phyloP scores from a whole-genome alignment of 2,113 vertebrate species.

The Rattus rattus region DNA sequence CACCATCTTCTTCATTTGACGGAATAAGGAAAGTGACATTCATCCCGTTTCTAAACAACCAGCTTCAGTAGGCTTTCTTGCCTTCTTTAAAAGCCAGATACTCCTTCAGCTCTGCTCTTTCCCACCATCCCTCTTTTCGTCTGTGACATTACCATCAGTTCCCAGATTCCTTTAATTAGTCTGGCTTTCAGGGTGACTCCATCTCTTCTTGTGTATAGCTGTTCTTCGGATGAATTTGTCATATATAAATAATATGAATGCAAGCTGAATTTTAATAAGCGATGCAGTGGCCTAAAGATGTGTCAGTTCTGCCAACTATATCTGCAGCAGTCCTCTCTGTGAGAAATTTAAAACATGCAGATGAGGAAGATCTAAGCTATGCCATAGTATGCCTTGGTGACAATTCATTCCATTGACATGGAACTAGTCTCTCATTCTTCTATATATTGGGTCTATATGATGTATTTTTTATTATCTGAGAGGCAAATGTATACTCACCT shows the following conservation, averaged over 20 bases:
- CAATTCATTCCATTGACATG: neutral
- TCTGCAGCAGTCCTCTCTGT: neutral
- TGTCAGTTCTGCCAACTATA: neutral
- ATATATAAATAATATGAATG: neutral
- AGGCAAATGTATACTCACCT: neutral
- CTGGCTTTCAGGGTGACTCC: neutral
- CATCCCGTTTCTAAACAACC: neutral
- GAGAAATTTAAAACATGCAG: neutral
- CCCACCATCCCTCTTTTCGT: neutral
- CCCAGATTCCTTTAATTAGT: neutral
- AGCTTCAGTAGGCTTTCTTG: neutral
- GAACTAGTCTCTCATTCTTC: neutral
- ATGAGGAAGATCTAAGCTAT: neutral
- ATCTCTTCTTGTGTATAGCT: neutral
- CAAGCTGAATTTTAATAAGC: neutral
- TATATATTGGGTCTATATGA: neutral
- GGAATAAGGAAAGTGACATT: neutral
- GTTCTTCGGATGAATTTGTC: neutral
- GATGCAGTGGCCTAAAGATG: neutral
- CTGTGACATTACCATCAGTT: neutral
- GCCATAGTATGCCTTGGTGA: too few relatives aligned
- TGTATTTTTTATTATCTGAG: conserved; percentile 16
- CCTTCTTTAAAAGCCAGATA: neutral
- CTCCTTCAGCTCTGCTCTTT: neutral
- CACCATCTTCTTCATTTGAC: neutral